Percentiles rank a stretch among this genome's conserved stretches.
phyloP scores from a whole-genome alignment of 2,888 invertebrate genomes.

The Luperina testacea region DNA sequence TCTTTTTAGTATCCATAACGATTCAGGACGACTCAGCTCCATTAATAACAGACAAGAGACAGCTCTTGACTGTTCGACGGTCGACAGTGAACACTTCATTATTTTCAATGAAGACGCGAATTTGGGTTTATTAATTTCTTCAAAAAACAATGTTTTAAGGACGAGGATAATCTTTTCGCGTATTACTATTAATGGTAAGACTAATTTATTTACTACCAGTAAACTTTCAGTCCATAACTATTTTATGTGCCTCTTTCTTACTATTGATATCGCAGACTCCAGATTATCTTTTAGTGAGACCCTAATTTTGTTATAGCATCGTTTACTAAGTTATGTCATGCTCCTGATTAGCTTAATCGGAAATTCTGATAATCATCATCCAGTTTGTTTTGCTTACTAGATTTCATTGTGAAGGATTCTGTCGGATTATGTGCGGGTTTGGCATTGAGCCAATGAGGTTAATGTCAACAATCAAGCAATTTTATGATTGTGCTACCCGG shows the following conservation, averaged over 20 bases:
- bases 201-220: neutral
- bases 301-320: neutral
- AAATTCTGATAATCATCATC: neutral
- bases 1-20: conserved; percentile 76
- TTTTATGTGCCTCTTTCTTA: neutral
- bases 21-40: conserved; percentile 66
- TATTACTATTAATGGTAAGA: neutral
- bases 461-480: neutral
- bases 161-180: neutral
- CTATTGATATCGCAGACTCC: neutral
- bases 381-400: neutral
- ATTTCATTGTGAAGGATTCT: neutral
- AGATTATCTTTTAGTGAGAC: conserved; percentile 12
- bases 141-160: neutral
- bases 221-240: neutral
- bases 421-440: neutral
- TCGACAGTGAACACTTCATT: conserved; percentile 75
- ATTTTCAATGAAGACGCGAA: conserved; percentile 69
- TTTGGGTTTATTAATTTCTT: neutral
- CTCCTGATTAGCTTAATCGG: too few species aligned
- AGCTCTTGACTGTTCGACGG: conserved; percentile 72
- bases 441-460: neutral
- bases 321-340: neutral
- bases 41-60: conserved; percentile 77
- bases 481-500: neutral